A percentile compares a stretch with the other conserved stretches of the same genome.
Evolutionary conservation across 2,113 vertebrate genomes (phyloP).

Genomic region (Ailuropoda melanoleuca): DNA sequence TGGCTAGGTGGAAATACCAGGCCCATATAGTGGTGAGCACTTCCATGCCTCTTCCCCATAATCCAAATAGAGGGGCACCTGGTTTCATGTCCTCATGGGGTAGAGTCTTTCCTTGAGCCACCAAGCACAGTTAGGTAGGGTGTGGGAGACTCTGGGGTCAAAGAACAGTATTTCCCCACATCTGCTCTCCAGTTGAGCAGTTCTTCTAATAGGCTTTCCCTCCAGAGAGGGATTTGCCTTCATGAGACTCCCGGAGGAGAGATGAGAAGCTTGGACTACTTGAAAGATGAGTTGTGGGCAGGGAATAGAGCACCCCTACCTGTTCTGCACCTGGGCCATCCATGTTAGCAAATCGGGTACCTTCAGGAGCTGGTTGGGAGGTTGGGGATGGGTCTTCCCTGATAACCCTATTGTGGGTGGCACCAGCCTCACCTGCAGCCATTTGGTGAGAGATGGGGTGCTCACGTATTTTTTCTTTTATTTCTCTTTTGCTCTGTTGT

Average conservation of each 20-base stretch:
- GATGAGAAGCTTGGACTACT: neutral
- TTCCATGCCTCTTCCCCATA: neutral
- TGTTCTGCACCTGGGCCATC: neutral
- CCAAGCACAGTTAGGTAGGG: neutral
- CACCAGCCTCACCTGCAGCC: neutral
- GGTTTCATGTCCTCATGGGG: neutral
- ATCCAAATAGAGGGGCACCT: neutral
- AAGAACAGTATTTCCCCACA: neutral
- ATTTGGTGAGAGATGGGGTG: neutral
- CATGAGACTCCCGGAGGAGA: too few species aligned
- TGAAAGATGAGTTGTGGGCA: fast-evolving
- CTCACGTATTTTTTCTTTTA: neutral
- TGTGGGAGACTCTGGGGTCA: neutral
- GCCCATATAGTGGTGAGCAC: neutral
- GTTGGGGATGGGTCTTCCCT: neutral
- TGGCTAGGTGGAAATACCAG: neutral
- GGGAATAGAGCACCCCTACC: neutral
- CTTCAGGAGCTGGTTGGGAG: neutral
- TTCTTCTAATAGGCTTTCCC: neutral
- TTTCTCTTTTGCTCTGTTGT: neutral
- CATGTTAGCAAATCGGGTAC: too few species aligned
- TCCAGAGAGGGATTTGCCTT: neutral
- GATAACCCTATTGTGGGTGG: neutral
- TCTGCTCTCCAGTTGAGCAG: neutral
- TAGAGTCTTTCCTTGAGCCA: neutral